phyloP scores from a whole-genome alignment of 2,888 invertebrate species.

The Yponomeuta malinellus region DNA sequence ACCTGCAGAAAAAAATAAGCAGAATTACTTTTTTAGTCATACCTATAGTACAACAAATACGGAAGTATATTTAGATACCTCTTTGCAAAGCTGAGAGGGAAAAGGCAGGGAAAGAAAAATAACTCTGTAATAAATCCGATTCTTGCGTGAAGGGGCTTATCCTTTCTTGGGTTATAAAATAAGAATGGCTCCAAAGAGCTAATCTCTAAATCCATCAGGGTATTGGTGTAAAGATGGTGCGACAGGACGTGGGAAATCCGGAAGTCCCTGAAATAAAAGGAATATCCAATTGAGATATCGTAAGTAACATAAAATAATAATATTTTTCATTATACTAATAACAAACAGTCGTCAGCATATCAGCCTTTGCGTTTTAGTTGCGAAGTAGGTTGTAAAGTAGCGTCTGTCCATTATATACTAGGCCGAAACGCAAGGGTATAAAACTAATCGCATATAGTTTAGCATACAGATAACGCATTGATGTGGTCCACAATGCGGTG shows the following conservation, averaged over 20 bases:
- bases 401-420: neutral
- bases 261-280: constrained; percentile 76
- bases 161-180: constrained; percentile 79
- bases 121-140: constrained; percentile 49
- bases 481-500: too few relatives aligned
- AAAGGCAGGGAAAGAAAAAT: constrained; percentile 47
- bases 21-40: too few relatives aligned
- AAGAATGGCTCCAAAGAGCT: constrained; percentile 81
- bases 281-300: neutral
- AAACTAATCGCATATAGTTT: too few relatives aligned
- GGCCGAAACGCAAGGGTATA: too few relatives aligned
- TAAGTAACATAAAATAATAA: neutral
- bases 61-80: constrained; percentile 44
- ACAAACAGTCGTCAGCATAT: neutral
- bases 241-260: constrained; percentile 85
- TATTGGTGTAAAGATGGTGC: constrained; percentile 88
- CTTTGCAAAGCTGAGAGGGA: constrained; percentile 47
- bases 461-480: too few relatives aligned
- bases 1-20: too few relatives aligned
- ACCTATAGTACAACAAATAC: too few relatives aligned
- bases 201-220: constrained; percentile 84
- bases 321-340: neutral
- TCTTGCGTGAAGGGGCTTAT: constrained; percentile 50
- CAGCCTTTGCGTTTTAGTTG: neutral
- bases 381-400: neutral